phyloP scores from a whole-genome alignment of 2,113 vertebrate species.

The Kryptolebias marmoratus region DNA sequence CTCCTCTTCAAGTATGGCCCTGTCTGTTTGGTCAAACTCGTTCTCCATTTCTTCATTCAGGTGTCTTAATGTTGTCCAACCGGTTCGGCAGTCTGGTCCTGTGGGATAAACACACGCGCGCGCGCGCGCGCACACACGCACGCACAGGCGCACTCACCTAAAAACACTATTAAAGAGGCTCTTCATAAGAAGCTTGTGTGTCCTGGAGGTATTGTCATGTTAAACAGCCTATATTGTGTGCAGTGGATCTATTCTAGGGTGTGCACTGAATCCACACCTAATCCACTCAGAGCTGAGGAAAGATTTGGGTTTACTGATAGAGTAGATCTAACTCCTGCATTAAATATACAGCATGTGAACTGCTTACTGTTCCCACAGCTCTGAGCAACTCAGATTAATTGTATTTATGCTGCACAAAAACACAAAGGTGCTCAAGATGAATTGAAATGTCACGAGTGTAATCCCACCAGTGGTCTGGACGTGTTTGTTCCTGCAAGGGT shows the following conservation, averaged over 20 bases:
- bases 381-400: neutral
- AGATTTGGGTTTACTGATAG: conserved; percentile 31
- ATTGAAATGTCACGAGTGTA: conserved; percentile 26
- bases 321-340: conserved; percentile 20
- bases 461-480: conserved; percentile 14
- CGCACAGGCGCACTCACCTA: neutral
- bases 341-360: neutral
- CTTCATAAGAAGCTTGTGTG: conserved; percentile 38
- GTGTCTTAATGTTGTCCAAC: conserved; percentile 57
- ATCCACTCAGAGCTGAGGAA: conserved; percentile 45
- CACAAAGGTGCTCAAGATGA: neutral
- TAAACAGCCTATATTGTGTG: conserved; percentile 48
- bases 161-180: conserved; percentile 24
- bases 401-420: neutral
- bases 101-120: conserved; percentile 15
- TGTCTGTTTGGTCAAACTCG: conserved; percentile 20
- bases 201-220: conserved; percentile 48
- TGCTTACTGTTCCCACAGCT: neutral
- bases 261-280: conserved; percentile 36
- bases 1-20: conserved; percentile 8
- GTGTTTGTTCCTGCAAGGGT: conserved; percentile 16
- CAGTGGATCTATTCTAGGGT: conserved; percentile 31
- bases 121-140: neutral
- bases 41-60: conserved; percentile 53
- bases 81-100: conserved; percentile 50